A percentile compares a stretch with the other conserved stretches of the same genome.
These are phyloP conservation scores for Delphinapterus leucas DNA, from an alignment of 2,113 vertebrate genomes.

Conservation along the genomic window DNA sequence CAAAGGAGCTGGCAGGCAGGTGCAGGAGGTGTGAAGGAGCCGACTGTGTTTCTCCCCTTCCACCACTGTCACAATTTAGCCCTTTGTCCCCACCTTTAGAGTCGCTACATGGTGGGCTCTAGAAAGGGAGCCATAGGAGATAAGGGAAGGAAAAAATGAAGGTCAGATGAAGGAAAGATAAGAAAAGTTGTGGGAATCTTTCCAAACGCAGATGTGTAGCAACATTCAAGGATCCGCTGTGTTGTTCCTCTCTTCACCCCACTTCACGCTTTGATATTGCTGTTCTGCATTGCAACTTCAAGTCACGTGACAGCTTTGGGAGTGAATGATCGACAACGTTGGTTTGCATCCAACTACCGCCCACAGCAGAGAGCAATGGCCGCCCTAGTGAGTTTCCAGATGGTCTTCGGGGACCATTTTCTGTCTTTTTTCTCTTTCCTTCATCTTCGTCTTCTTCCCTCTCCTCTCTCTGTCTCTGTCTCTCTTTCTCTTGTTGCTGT, in stretches of 20 bases:
- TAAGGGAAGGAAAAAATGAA: not conserved
- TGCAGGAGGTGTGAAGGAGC: not conserved
- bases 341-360: not conserved
- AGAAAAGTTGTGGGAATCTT: not conserved
- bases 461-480: not conserved
- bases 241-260: not conserved
- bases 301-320: not conserved
- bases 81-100: not conserved
- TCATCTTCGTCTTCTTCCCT: not conserved
- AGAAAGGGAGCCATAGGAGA: not conserved
- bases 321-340: not conserved
- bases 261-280: not conserved
- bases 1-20: not conserved
- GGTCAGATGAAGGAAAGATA: not conserved
- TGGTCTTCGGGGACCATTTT: not conserved
- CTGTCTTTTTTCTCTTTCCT: not conserved
- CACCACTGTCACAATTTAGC: not conserved
- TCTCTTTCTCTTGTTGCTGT: not conserved
- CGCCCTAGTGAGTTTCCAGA: not conserved
- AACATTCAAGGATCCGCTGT: not conserved
- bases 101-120: rapidly evolving
- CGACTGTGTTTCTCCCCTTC: not conserved
- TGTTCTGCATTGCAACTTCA: not conserved
- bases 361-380: not conserved
- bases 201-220: not conserved